Evolutionary conservation across 2,113 vertebrate genomes (phyloP), one percentile per base, ranked within the genome.

Genomic region (Pseudolaguvia tuberculata): DNA sequence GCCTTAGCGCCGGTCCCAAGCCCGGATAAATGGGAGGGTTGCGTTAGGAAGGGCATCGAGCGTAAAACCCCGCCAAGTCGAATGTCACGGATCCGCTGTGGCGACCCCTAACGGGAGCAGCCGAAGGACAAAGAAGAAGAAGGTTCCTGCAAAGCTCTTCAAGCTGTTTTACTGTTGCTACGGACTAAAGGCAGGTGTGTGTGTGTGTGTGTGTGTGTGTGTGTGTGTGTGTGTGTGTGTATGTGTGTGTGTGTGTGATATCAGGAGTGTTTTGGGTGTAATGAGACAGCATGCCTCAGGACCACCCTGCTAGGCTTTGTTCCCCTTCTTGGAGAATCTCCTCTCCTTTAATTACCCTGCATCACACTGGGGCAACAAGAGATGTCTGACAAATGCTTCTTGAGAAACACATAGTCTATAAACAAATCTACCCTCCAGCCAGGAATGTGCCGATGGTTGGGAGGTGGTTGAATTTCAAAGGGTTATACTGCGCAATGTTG

Each of bases 241-340:
- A n/a, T 74, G 75, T 70, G 67, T 31, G n/a, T n/a, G n/a, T 55
- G 17, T n/a, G 58, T 59, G 62, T 25, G 67, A 71, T 74, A 71
- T 59, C 31, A 20, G 45, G 57, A 45, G 29, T 70, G 75, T 70
- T 70, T 77, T 63, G 67, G 25, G 57, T 70, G 67, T 31, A 67
- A 72, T 81, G 76, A 67, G 53, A 20, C 47, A 9, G 20, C 61
- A 58, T 42, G 35, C 47, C 68, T 76, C 67, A 57, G 69, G 80
- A 81, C 80, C 80, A 81, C 80, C 80, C 72, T 76, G 80, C 62
- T 76, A 55, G 72, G 72, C 80, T 81, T 81, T 78, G 80, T 76
- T 81, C 73, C 70, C 70, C 72, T 11, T 27, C 57, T 70, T 52
- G 76, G 67, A 75, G 58, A 76, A 42, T 29, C 70, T 78, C 63